Percentiles rank a stretch among this genome's conserved stretches.
Conservation (phyloP, 1,140 invertebrate species). For the Anastrepha obliqua region DNA sequence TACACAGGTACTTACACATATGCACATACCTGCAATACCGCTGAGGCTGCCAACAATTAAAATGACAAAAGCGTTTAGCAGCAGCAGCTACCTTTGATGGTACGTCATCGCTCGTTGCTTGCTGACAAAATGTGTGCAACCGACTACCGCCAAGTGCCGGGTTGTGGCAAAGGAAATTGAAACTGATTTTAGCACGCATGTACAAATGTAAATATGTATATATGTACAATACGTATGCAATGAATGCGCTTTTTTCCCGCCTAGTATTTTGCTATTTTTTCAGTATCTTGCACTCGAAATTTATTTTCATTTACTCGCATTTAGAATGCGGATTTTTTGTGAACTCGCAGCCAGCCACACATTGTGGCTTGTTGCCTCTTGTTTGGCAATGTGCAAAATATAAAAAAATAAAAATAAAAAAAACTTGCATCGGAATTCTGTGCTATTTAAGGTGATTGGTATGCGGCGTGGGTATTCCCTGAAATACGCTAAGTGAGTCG, state of each 20-base stretch:
- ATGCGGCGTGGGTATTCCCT: constrained; percentile 32
- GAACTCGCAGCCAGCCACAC: not conserved
- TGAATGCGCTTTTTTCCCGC: not conserved
- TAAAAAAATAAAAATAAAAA: no score
- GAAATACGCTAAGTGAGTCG: not conserved
- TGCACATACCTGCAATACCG: not conserved
- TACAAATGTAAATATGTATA: not conserved
- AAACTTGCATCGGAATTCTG: not conserved
- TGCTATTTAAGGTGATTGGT: not conserved
- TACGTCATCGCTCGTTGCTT: constrained; percentile 17
- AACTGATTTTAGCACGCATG: constrained; percentile 4
- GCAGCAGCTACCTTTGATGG: constrained; percentile 25
- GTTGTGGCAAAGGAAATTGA: constrained; percentile 36
- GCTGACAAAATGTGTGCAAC: not conserved
- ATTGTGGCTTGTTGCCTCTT: not conserved
- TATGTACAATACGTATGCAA: not conserved
- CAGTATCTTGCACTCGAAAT: not conserved
- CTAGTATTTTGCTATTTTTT: constrained; percentile 1
- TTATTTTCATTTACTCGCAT: not conserved
- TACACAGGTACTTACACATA: not conserved
- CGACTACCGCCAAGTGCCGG: constrained; percentile 8
- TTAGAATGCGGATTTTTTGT: constrained; percentile 35
- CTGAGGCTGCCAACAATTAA: not conserved
- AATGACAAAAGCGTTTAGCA: constrained; percentile 39
- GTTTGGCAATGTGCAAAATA: not conserved